Conservation (phyloP, 1,140 invertebrate species). For the Microplitis demolitor region DNA sequence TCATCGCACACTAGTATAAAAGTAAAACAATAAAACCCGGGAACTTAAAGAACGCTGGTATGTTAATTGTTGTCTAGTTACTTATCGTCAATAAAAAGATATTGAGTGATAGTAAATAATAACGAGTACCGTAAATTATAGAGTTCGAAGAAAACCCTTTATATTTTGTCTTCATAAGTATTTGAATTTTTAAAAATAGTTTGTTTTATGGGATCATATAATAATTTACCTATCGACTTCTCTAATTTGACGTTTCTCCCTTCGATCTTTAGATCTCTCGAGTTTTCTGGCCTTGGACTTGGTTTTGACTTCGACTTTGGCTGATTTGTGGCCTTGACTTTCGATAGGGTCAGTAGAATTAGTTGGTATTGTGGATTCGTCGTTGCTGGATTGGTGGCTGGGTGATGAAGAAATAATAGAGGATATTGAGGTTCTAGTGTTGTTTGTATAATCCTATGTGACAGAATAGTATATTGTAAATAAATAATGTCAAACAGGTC, state of each 20-base stretch:
- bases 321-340: conserved; percentile 39
- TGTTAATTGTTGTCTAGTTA: not conserved
- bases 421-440: conserved; percentile 49
- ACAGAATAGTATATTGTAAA: conserved; percentile 6
- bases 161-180: not conserved
- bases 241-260: conserved; percentile 49
- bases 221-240: conserved; percentile 46
- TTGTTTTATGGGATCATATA: not conserved
- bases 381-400: conserved; percentile 39
- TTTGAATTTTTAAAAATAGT: not conserved
- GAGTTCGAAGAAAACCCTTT: not conserved
- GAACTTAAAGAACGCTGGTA: not conserved
- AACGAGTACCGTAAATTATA: not conserved
- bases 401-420: conserved; percentile 39
- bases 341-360: conserved; percentile 44
- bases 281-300: conserved; percentile 51
- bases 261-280: conserved; percentile 46
- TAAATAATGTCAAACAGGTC: not conserved
- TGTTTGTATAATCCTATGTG: conserved; percentile 53
- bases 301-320: conserved; percentile 42
- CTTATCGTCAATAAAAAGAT: not conserved
- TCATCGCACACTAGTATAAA: too few relatives aligned
- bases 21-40: not conserved
- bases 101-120: conserved; percentile 1
- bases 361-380: conserved; percentile 36